These are phyloP conservation scores for Sitophilus oryzae DNA, from an alignment of 1,140 invertebrate species.

Conservation along the genomic window DNA sequence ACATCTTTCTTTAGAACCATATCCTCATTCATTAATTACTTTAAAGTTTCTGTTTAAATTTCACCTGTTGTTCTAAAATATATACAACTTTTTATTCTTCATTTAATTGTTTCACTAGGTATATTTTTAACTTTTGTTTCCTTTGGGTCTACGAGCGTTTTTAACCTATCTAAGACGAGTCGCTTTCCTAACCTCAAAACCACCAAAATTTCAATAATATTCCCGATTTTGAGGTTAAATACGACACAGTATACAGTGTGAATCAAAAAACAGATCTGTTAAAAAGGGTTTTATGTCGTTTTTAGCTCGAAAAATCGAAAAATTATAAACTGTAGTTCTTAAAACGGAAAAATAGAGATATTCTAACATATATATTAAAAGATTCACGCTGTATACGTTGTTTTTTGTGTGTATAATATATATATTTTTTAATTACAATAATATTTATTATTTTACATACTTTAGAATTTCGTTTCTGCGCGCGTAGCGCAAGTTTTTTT, in stretches of 20 bases:
- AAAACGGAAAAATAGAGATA: no score
- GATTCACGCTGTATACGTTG: background rate
- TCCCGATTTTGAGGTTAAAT: background rate
- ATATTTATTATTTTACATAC: slow-evolving; percentile 37
- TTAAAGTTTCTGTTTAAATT: slow-evolving; percentile 13
- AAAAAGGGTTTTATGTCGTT: no score
- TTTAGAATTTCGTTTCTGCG: slow-evolving; percentile 45
- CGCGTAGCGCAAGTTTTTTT: slow-evolving; percentile 15
- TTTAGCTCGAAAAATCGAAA: no score
- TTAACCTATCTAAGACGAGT: slow-evolving; percentile 11
- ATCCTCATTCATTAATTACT: no score
- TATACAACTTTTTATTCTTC: slow-evolving; percentile 22
- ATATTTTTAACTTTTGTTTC: slow-evolving; percentile 16
- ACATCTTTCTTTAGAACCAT: no score
- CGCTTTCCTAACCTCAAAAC: no score
- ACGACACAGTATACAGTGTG: background rate
- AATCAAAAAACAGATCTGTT: background rate
- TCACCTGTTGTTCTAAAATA: slow-evolving; percentile 12
- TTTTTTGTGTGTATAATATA: slow-evolving; percentile 31
- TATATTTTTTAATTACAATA: slow-evolving; percentile 33
- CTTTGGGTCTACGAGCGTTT: slow-evolving; percentile 27
- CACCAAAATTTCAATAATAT: no score
- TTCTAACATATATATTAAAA: no score
- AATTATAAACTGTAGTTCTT: no score
- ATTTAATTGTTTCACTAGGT: slow-evolving; percentile 21